Conservation (phyloP, 2,888 invertebrate genomes). For the Mythimna loreyi region DNA sequence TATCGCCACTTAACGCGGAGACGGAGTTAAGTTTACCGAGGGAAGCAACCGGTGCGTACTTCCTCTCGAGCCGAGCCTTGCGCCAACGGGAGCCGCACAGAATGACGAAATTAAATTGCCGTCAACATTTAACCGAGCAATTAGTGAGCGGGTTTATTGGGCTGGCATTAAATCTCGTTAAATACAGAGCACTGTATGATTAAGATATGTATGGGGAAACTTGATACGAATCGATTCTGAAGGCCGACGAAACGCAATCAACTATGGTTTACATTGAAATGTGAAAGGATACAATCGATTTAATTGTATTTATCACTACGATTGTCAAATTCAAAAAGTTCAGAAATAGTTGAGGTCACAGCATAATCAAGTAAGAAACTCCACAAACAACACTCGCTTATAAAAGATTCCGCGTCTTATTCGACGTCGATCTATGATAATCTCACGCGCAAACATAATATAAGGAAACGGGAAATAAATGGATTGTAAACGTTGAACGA, state of each 20-base stretch:
- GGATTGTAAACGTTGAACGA: constrained; percentile 53
- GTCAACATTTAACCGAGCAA: constrained; percentile 75
- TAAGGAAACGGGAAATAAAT: constrained; percentile 62
- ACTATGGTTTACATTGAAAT: constrained; percentile 70
- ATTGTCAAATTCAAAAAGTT: constrained; percentile 54
- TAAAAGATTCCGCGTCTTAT: constrained; percentile 26
- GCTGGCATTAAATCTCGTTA: constrained; percentile 70
- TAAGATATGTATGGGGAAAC: constrained; percentile 73
- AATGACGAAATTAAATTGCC: constrained; percentile 79
- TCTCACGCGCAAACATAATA: constrained; percentile 51
- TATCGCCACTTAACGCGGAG: constrained; percentile 63
- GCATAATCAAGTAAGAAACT: constrained; percentile 37
- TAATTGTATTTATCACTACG: constrained; percentile 62
- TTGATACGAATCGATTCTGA: constrained; percentile 70
- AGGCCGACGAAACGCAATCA: constrained; percentile 69
- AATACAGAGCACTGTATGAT: constrained; percentile 71
- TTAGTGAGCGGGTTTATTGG: constrained; percentile 77
- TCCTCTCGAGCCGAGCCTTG: constrained; percentile 72
- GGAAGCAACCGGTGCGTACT: constrained; percentile 78
- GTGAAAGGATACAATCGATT: constrained; percentile 73
- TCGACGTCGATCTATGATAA: constrained; percentile 46
- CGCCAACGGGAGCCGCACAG: constrained; percentile 54
- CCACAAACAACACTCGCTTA: constrained; percentile 11
- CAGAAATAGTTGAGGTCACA: constrained; percentile 46
- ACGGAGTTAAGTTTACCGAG: constrained; percentile 66